These are phyloP conservation scores for Rhinogobius similis DNA, from an alignment of 2,113 vertebrate species.

Conservation along the genomic window DNA sequence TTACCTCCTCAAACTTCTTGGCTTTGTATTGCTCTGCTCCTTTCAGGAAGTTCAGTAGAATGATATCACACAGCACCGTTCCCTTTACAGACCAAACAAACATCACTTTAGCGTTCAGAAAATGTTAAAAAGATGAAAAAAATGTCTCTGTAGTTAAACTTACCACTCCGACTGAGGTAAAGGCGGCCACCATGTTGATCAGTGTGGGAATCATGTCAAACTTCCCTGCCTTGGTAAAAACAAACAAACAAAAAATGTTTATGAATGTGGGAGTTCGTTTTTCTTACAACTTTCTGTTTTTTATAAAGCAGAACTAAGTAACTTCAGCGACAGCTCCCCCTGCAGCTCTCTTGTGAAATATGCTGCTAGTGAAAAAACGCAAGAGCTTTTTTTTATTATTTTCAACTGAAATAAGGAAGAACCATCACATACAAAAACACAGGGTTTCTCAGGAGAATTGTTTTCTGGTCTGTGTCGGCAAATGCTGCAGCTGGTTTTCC, in stretches of 20 bases:
- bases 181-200: slow-evolving; percentile 92
- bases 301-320: too few relatives aligned
- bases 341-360: too few relatives aligned
- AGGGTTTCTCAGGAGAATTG: too few relatives aligned
- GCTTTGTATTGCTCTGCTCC: slow-evolving; percentile 94
- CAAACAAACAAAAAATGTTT: neutral
- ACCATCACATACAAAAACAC: too few relatives aligned
- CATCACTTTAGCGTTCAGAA: neutral
- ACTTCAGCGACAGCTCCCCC: too few relatives aligned
- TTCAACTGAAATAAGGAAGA: too few relatives aligned
- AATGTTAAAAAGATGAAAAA: neutral
- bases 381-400: too few relatives aligned
- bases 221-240: slow-evolving; percentile 84
- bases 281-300: too few relatives aligned
- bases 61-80: slow-evolving; percentile 93
- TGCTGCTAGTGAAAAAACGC: too few relatives aligned
- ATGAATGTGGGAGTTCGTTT: too few relatives aligned
- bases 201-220: slow-evolving; percentile 94
- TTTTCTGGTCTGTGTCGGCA: too few relatives aligned
- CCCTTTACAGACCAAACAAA: slow-evolving; percentile 71
- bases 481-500: too few relatives aligned
- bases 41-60: slow-evolving; percentile 94
- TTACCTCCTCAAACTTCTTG: slow-evolving; percentile 95
- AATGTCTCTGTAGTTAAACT: slow-evolving; percentile 47
- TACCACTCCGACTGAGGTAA: slow-evolving; percentile 94